Conservation (phyloP, 2,888 invertebrate species). For the Philereme transversata region DNA sequence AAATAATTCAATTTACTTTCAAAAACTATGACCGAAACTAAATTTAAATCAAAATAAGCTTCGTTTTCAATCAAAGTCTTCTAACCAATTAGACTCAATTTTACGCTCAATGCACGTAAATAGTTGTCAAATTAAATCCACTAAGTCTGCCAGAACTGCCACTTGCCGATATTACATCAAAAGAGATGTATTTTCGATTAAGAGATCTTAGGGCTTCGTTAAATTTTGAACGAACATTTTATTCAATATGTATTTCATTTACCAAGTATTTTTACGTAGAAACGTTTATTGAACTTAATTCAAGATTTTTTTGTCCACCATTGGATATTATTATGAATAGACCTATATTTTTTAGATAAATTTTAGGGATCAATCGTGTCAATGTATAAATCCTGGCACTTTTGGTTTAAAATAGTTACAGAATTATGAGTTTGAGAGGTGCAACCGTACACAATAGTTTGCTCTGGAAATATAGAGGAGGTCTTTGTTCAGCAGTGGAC, state of each 20-base stretch:
- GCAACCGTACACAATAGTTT: no score
- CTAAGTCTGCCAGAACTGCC: constrained; percentile 8
- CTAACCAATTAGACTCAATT: constrained; percentile 29
- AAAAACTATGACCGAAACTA: constrained; percentile 11
- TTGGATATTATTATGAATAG: no score
- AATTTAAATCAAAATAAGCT: constrained; percentile 23
- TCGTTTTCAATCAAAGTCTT: constrained; percentile 22
- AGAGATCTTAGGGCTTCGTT: constrained; percentile 10
- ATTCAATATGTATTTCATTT: not conserved
- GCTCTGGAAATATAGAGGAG: no score
- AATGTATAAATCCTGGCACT: no score
- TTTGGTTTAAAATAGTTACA: no score
- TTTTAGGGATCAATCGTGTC: no score
- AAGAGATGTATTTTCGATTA: constrained; percentile 10
- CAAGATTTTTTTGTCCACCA: no score
- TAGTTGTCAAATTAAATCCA: constrained; percentile 29
- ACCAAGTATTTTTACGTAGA: no score
- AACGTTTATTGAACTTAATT: no score
- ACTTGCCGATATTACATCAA: constrained; percentile 16
- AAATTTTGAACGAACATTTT: constrained; percentile 7
- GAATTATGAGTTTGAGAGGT: no score
- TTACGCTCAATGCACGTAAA: constrained; percentile 25
- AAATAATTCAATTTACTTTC: constrained; percentile 6
- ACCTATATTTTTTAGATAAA: no score
- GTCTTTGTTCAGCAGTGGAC: no score